These are phyloP conservation scores for Lontra canadensis DNA, from an alignment of 2,113 vertebrate genomes.

Conservation along the genomic window DNA sequence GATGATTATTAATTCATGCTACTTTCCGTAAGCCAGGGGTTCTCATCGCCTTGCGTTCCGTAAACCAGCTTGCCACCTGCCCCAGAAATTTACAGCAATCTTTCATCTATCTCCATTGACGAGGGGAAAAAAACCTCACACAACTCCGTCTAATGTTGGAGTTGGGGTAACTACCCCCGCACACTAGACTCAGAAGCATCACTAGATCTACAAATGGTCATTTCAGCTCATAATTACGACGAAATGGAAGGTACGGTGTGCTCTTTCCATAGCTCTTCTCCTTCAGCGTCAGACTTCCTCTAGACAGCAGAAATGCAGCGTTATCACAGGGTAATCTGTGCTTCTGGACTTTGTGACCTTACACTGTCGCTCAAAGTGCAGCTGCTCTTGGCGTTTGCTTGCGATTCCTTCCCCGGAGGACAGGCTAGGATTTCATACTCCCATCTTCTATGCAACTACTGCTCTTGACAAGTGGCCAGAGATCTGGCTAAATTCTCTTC, in stretches of 20 bases:
- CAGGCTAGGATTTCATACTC: not conserved
- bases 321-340: not conserved
- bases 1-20: slow-evolving; percentile 99
- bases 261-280: not conserved
- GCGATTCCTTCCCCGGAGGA: not conserved
- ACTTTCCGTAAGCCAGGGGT: slow-evolving; percentile 96
- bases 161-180: not conserved
- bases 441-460: not conserved
- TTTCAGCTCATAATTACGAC: not conserved
- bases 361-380: not conserved
- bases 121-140: not conserved
- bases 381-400: not conserved
- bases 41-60: slow-evolving; percentile 93
- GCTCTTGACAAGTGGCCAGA: not conserved
- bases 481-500: not conserved
- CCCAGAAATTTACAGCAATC: slow-evolving; percentile 85
- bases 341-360: not conserved
- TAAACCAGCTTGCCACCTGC: slow-evolving; percentile 94
- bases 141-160: not conserved
- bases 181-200: not conserved
- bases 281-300: not conserved
- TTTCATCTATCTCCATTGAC: slow-evolving; percentile 78
- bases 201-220: not conserved
- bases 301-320: not conserved
- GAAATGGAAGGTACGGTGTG: not conserved